Base-by-base conservation (phyloP, 2,113 vertebrate species). In the Laticauda colubrina region DNA sequence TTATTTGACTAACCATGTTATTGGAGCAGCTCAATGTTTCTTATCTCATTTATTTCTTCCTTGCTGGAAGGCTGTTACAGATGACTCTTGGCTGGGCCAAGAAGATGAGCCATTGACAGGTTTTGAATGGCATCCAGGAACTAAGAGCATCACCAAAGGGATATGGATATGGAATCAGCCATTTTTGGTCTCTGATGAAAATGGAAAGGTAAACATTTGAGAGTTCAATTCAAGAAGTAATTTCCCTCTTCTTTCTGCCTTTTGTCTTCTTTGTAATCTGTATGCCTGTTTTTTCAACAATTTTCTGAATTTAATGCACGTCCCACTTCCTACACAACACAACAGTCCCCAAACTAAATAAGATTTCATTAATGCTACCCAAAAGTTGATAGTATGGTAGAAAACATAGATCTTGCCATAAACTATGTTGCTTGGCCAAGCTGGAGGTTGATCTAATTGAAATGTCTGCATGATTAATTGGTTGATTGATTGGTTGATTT, bases 111-210 rank as follows among this genome's bases (percentile, higher is more conserved):
- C 88, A 53, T 86, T 94, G 24, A 95, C 91, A 8, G 96, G 96
- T 9, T 94, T 95, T 89, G 64, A 95, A 3, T 97, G 96, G 96
- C 92, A 9, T 53, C 45, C 91, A 14, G 96, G 96, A 2, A 29
- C 90, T 85, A 89, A 81, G 6, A 92, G 89, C 89, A 96, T 96
- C 26, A 95, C 94, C 14, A 96, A 94, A 86, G 97, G 97, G n/a
- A 91, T 97, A 3, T 96, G 97, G 97, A 96, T 97, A 94, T 97
- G 97, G 97, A 97, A 94, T 8, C 96, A 94, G 15, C 97, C 97
- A 18, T 97, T 97, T 88, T 94, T 97, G 87, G 91, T 97, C 59
- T 92, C 94, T 18, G 94, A 93, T n/a, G 94, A 96, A 12, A 95
- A 95, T 5, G 95, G 89, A 90, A 96, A 97, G 96, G 97, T 97